Base-by-base conservation (phyloP, 1,140 invertebrate species). In the Dufourea novaeangliae region DNA sequence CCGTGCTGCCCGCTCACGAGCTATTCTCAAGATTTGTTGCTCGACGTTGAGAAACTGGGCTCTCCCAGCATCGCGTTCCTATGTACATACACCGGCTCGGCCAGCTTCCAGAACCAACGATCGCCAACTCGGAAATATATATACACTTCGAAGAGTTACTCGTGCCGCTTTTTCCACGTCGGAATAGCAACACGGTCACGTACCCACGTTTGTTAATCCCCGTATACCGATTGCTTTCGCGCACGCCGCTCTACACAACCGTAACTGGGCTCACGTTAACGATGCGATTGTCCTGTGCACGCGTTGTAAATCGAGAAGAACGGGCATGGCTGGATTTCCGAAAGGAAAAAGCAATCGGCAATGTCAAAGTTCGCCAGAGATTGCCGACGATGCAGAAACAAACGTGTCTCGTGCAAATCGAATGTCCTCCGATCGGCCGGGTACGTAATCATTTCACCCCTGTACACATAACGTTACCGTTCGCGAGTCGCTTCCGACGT, bases 41-140 rank as follows among this genome's bases (percentile, higher is more conserved):
- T 70, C 56, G 85, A 85, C 85, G 73, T 86, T 87, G 80, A 86
- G 79, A 86, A 85, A 87, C 76, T 79, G 76, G 57, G 64, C 52
- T 84, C 77, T 73, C 37, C 50, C 11, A 54, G 5, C 11, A 44
- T 54, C 54, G 39, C 41, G 14, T 69, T 25, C 29, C 11, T 41
- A 37, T 67, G 37, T 78, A 27, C 25, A 70, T 50, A 57, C 29
- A 50, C 25, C 37, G 54, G 50, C n/a, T 29, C 54, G 54, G 25
- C 54, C 54, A 12, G 54, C 2, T 56, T 1, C 17, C 54, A 11
- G n/a, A 14, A 12, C 54, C 54, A 29, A 29, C 54, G 46, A 77
- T 52, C 70, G 70, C 54, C 25, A 37, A 37, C n/a, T n/a, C n/a
- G n/a, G n/a, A n/a, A n/a, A n/a, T n/a, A n/a, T n/a, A n/a, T n/a